Evolutionary conservation across 2,797 vertebrate species (phyloP), one percentile per base, ranked within the genome.

Genomic region (Rhinichthys osculus): DNA sequence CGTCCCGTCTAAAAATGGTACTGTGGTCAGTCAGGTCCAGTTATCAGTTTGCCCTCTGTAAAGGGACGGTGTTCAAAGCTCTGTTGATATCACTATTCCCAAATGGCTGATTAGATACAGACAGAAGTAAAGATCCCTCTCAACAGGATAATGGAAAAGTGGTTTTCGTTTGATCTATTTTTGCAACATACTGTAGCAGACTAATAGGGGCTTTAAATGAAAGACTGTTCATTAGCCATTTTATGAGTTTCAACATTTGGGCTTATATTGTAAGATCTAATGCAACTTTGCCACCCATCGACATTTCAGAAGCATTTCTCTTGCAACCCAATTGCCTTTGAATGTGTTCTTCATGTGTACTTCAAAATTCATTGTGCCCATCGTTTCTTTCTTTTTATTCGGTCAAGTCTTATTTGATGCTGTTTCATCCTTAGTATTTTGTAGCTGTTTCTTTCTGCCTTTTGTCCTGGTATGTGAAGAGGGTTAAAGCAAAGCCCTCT

Each of bases 401-500:
- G 42, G 74, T 69, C 82, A 50, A 42, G 35, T 73, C 69, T 50
- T n/a, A 47, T 85, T 82, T 69, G 40, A 14, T 44, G 52, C n/a
- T 21, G 10, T 80, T 57, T 7, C n/a, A 33, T 67, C 23, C 10
- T 81, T 74, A 72, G 76, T 74, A 66, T 57, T n/a, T 72, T 35
- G 11, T 81, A 52, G 27, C 44, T 67, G 42, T 82, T 72, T n/a
- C 3, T 35, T 33, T 78, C 59, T 74, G 11, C 33, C 69, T 30
- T 85, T 90, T 86, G 69, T 90, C 71, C 52, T 73, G 42, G 35
- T 50, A 67, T 85, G 19, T 79, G 23, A 85, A 73, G 83, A 82
- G 62, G 84, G 10, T 54, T 85, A 35, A 72, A 42, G 44, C 35
- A 59, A 59, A 17, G 33, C 42, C 27, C 35, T 57, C 33, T 54